Evolutionary conservation across 2,113 vertebrate genomes (phyloP).

Genomic region (Syngnathoides biaculeatus): DNA sequence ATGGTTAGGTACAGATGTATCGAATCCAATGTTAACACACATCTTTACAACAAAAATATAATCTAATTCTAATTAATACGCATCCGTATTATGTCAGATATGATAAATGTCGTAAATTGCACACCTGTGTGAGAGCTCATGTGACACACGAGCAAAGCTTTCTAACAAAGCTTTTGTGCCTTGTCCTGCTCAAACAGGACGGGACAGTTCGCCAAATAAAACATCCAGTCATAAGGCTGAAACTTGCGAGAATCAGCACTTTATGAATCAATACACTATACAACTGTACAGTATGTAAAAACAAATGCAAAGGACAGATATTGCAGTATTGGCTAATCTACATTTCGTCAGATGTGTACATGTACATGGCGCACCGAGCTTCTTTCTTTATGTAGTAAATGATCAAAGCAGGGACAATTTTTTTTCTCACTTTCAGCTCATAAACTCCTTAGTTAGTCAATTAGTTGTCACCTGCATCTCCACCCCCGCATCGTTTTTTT

Average conservation of each 20-base stretch:
- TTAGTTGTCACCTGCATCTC: background rate
- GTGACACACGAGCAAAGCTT: constrained; percentile 11
- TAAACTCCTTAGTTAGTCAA: background rate
- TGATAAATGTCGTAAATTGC: background rate
- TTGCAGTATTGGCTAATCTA: background rate
- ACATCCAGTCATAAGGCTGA: background rate
- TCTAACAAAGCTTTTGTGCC: constrained; percentile 28
- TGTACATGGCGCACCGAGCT: background rate
- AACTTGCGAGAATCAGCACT: background rate
- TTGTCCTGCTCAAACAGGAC: constrained; percentile 31
- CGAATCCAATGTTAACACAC: too few species aligned
- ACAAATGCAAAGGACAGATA: background rate
- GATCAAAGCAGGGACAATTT: background rate
- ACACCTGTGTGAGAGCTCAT: constrained; percentile 22
- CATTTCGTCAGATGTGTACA: background rate
- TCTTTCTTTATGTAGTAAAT: background rate
- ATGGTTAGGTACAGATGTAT: background rate
- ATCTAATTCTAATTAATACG: background rate
- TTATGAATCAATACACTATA: background rate
- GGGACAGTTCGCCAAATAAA: constrained; percentile 12
- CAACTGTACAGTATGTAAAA: background rate
- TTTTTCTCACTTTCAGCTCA: background rate
- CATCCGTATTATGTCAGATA: background rate
- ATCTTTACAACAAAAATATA: background rate
- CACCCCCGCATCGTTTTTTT: too few species aligned